Evolutionary conservation across 2,113 vertebrate species (phyloP).

Genomic region (Prionailurus bengalensis): DNA sequence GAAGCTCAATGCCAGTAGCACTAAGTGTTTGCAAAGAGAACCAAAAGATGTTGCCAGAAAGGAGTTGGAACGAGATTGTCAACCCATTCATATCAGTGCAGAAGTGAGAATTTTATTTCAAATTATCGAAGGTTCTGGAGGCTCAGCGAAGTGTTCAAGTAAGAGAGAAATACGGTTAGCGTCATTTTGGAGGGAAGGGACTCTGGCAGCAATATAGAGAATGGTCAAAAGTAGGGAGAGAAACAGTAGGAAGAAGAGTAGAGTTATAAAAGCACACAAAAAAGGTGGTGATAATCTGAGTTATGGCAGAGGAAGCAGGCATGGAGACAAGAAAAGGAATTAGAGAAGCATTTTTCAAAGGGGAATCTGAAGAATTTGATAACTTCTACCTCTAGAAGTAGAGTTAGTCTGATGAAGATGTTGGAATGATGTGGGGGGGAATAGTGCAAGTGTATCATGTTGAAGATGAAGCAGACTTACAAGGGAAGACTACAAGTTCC

Average conservation of each 20-base stretch:
- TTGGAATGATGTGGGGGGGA: background rate
- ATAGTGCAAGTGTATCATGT: background rate
- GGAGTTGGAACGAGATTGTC: background rate
- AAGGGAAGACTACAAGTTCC: background rate
- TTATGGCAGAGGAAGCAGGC: background rate
- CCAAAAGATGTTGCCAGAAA: background rate
- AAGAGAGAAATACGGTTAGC: background rate
- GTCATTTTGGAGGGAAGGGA: background rate
- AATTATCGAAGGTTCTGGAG: background rate
- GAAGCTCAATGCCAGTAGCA: background rate
- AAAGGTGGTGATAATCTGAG: background rate
- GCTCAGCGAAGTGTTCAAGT: background rate
- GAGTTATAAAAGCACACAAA: background rate
- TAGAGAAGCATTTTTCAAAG: background rate
- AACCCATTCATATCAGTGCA: background rate
- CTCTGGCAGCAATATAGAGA: background rate
- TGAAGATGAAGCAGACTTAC: background rate
- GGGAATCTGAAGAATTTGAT: constrained; percentile 13
- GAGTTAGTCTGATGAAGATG: background rate
- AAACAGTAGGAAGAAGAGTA: background rate
- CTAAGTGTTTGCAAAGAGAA: background rate
- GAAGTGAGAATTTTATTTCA: background rate
- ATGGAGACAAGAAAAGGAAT: background rate
- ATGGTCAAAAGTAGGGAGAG: background rate
- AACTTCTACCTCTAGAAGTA: background rate